phyloP scores from a whole-genome alignment of 2,113 vertebrate genomes.

The Rhadina sibilatrix region DNA sequence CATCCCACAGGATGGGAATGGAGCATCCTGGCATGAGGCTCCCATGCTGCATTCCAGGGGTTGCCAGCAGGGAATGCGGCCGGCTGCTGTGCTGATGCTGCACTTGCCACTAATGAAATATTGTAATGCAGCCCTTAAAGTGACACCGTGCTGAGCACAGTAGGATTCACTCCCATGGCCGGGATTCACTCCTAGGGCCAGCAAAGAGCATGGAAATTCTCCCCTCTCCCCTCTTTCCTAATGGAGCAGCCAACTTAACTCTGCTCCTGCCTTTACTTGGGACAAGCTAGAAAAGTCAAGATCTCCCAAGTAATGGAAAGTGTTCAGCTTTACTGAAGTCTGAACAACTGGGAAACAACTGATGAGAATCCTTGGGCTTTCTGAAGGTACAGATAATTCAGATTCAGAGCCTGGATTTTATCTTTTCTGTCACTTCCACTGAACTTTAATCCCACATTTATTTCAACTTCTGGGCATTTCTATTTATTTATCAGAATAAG shows the following conservation, averaged over 20 bases:
- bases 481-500: not conserved
- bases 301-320: not conserved
- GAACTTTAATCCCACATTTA: not conserved
- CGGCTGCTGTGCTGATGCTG: not conserved
- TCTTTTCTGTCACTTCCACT: not conserved
- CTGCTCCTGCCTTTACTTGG: not conserved
- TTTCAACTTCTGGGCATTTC: not conserved
- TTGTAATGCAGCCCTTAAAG: not conserved
- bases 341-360: not conserved
- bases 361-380: not conserved
- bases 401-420: not conserved
- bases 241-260: not conserved
- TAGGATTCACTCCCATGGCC: accelerated
- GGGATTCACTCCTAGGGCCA: not conserved
- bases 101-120: not conserved
- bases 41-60: accelerated
- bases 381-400: not conserved
- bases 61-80: not conserved
- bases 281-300: accelerated
- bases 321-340: not conserved
- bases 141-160: accelerated
- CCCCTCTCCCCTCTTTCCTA: not conserved
- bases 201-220: not conserved
- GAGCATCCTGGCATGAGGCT: not conserved
- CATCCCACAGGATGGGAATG: no score